Conservation (phyloP, 2,888 invertebrate genomes). For the Papilio demoleus region DNA sequence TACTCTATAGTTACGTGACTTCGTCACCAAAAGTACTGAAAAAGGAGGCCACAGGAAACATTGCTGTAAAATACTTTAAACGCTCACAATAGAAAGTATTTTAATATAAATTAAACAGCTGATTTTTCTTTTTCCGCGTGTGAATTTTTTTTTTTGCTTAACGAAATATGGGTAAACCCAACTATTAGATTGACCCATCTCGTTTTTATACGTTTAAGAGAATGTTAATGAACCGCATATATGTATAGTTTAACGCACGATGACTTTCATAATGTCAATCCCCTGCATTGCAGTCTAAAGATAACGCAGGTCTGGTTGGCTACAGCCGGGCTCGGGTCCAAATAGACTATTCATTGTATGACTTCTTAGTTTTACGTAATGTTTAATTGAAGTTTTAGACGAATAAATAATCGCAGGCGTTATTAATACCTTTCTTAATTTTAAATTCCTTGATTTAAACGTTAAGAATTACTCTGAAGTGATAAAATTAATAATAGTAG, state of each 20-base stretch:
- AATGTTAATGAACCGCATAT: neutral
- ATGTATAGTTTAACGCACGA: slow-evolving; percentile 26
- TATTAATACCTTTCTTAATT: too few relatives aligned
- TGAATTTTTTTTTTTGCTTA: neutral
- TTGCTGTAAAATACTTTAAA: neutral
- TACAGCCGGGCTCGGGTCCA: slow-evolving; percentile 67
- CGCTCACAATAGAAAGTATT: neutral
- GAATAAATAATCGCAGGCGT: neutral
- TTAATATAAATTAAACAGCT: too few relatives aligned
- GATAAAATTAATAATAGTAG: too few relatives aligned
- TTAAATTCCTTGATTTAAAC: too few relatives aligned
- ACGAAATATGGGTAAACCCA: neutral
- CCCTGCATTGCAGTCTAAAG: slow-evolving; percentile 66
- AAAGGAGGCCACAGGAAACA: neutral
- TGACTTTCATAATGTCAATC: slow-evolving; percentile 51
- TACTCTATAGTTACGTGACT: neutral
- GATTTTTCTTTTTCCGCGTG: neutral
- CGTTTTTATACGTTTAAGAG: neutral
- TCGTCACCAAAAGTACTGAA: neutral
- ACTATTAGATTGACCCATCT: neutral
- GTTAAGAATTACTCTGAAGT: too few relatives aligned
- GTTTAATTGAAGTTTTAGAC: neutral
- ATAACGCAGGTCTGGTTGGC: slow-evolving; percentile 64
- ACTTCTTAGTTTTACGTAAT: neutral
- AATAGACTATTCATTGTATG: slow-evolving; percentile 45